phyloP scores from a whole-genome alignment of 2,888 invertebrate species.

The Thymelicus lineola region DNA sequence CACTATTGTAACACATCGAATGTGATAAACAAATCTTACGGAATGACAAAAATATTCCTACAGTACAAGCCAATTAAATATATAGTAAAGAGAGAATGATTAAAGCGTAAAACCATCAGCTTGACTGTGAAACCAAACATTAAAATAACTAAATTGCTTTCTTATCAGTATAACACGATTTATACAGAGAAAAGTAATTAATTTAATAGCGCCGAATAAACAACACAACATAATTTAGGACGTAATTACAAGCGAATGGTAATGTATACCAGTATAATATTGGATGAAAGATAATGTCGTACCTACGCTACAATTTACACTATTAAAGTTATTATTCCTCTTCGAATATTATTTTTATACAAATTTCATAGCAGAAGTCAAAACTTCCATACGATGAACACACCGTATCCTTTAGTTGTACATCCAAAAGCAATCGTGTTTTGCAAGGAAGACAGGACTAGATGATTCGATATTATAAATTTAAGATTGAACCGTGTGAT shows the following conservation, averaged over 20 bases:
- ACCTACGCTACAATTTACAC: constrained; percentile 23
- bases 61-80: constrained; percentile 63
- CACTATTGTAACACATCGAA: constrained; percentile 20
- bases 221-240: constrained; percentile 26
- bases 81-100: constrained; percentile 57
- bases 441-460: constrained; percentile 74
- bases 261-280: constrained; percentile 24
- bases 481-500: constrained; percentile 40
- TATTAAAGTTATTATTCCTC: constrained; percentile 28
- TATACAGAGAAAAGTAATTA: constrained; percentile 36
- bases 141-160: constrained; percentile 33
- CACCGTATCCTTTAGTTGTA: constrained; percentile 23
- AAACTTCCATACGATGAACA: constrained; percentile 26
- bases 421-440: constrained; percentile 42
- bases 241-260: constrained; percentile 28
- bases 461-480: constrained; percentile 51
- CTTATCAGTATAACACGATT: constrained; percentile 34
- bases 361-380: constrained; percentile 26
- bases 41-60: constrained; percentile 69
- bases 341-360: constrained; percentile 22
- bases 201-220: constrained; percentile 33
- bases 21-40: constrained; percentile 46
- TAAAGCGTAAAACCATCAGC: constrained; percentile 62
- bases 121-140: constrained; percentile 45
- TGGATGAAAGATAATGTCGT: constrained; percentile 26